phyloP scores from a whole-genome alignment of 2,113 vertebrate genomes.

The Gnathonemus longibarbis region DNA sequence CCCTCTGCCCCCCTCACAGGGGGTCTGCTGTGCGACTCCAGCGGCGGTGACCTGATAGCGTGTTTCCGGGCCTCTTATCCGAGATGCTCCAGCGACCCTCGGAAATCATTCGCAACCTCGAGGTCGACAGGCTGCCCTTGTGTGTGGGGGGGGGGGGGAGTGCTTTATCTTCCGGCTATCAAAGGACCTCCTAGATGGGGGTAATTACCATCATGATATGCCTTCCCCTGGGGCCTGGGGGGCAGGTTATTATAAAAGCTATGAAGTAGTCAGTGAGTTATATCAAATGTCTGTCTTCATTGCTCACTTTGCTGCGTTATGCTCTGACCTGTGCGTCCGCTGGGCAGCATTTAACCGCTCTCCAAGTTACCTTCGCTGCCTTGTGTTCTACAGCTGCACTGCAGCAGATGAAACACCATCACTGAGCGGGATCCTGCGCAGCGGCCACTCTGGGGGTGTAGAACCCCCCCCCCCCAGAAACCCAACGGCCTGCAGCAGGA shows the following conservation, averaged over 20 bases:
- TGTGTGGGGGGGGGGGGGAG: not conserved
- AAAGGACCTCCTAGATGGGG: slow-evolving; percentile 29
- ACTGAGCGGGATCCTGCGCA: not conserved
- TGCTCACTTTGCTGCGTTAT: not conserved
- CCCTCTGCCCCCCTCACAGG: not conserved
- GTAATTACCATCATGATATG: slow-evolving; percentile 6
- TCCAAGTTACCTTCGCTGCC: not conserved
- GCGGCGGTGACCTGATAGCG: slow-evolving; percentile 32
- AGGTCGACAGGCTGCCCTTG: not conserved
- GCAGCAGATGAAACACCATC: not conserved
- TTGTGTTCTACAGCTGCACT: not conserved
- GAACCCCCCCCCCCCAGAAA: not conserved
- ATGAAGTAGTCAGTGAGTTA: not conserved
- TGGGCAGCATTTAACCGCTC: not conserved
- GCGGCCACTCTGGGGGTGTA: not conserved
- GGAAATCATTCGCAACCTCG: slow-evolving; percentile 32
- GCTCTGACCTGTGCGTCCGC: not conserved
- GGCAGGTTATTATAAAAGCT: not conserved
- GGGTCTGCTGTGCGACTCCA: not conserved
- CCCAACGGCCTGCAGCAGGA: not conserved
- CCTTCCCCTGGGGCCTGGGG: not conserved
- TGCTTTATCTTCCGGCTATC: slow-evolving; percentile 10
- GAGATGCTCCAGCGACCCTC: slow-evolving; percentile 9
- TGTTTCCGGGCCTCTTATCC: slow-evolving; percentile 39
- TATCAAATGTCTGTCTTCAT: not conserved